These are phyloP conservation scores for Bolinopsis microptera DNA, from an alignment of 37 sponge, comb jelly and placozoan species.

Conservation along the genomic window DNA sequence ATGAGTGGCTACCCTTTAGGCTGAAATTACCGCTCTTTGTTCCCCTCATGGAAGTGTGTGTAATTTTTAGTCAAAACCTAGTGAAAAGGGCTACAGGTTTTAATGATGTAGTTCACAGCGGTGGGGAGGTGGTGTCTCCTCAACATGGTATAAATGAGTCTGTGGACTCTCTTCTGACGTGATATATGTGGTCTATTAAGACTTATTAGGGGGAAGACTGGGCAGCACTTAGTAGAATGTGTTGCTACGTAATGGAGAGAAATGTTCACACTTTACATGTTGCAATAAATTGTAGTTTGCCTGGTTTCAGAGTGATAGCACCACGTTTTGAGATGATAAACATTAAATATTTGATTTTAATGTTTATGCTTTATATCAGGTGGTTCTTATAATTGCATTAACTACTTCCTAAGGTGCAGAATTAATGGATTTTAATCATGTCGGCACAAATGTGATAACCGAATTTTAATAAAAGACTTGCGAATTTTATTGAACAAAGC, in stretches of 20 bases:
- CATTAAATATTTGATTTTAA: no score
- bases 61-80: not conserved
- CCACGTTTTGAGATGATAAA: not conserved
- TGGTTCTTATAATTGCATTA: no score
- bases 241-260: not conserved
- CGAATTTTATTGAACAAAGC: no score
- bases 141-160: not conserved
- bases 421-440: no score
- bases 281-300: not conserved
- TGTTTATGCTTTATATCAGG: no score
- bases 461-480: no score
- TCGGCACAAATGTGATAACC: no score
- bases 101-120: not conserved
- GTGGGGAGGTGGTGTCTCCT: no score
- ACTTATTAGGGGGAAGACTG: not conserved
- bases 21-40: not conserved
- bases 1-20: not conserved
- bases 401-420: no score
- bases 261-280: not conserved
- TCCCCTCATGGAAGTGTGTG: not conserved
- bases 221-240: not conserved
- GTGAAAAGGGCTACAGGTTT: not conserved
- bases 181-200: not conserved
- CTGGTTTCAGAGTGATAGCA: no score
- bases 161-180: not conserved